Evolutionary conservation across 2,888 invertebrate species (phyloP), one percentile per base, ranked within the genome.

Genomic region (Pasiphila rectangulata): DNA sequence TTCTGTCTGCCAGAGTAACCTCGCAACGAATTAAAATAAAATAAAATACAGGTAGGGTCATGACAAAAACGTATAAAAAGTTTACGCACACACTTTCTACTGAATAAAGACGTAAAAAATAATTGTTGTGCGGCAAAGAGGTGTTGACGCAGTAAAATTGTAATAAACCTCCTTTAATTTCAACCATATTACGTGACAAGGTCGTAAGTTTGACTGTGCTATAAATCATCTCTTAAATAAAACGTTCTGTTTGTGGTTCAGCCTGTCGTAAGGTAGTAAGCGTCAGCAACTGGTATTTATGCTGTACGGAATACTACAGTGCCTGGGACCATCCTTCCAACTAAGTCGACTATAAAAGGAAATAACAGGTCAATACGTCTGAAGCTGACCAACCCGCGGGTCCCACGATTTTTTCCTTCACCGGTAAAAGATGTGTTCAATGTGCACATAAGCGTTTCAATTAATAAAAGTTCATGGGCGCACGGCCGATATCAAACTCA

Each of bases 161-260:
- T 72, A 72, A 68, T 61, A 62, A 61, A 65, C 57, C 57, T n/a
- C 57, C 68, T 60, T 61, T 57, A 57, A 56, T 63, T 56, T 36
- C 38, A 20, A 52, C 46, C 57, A 58, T 54, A 43, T 74, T 51
- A 64, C 79, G 78, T 78, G 77, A 73, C 74, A 63, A 75, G 71
- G 80, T 73, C 69, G 63, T 72, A 59, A 57, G 44, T 56, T 52
- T 48, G 34, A 44, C 40, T 42, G 43, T 30, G 56, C 61, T 66
- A 75, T 82, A 79, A 78, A 81, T 83, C 76, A 83, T 72, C 73
- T 46, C 46, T 59, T 54, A 60, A 63, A 3, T 62, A 63, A 70
- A 64, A 25, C 7, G 29, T 41, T 35, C 13, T 37, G 16, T 19
- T 17, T 19, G 25, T 13, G 23, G 17, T 20, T 27, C 5, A 66